Evolutionary conservation across 2,113 vertebrate species (phyloP).

Genomic region (Cyprinodon variegatus): DNA sequence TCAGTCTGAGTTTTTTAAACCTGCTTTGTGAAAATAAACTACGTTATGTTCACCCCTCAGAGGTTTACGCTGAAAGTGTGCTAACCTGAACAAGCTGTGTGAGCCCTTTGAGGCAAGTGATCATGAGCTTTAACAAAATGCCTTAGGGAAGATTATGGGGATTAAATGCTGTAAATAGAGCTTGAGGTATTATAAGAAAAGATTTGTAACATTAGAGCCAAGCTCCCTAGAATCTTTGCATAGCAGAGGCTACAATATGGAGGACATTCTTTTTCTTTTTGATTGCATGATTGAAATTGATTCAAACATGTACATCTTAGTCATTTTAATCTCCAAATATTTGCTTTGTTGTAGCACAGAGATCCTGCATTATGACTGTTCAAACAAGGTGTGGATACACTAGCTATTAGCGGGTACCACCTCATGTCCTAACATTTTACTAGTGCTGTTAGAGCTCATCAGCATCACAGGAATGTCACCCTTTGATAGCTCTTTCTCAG

Average conservation of each 20-base stretch:
- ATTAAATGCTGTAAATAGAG: slow-evolving; percentile 73
- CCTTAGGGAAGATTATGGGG: slow-evolving; percentile 10
- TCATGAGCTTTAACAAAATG: no score
- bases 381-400: slow-evolving; percentile 11
- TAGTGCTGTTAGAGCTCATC: slow-evolving; percentile 56
- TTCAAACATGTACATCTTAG: background rate
- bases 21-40: no score
- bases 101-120: no score
- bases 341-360: background rate
- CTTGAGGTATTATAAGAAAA: slow-evolving; percentile 40
- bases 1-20: no score
- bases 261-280: slow-evolving; percentile 66
- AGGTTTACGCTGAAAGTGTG: no score
- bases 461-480: slow-evolving; percentile 52
- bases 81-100: no score
- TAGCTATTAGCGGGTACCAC: background rate
- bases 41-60: no score
- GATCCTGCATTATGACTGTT: background rate
- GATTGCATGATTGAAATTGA: slow-evolving; percentile 13
- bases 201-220: slow-evolving; percentile 24
- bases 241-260: slow-evolving; percentile 45
- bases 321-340: slow-evolving; percentile 3
- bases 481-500: slow-evolving; percentile 52
- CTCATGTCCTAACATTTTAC: slow-evolving; percentile 32
- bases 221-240: slow-evolving; percentile 26